Percentiles rank a stretch among this genome's conserved stretches.
Conservation (phyloP, 1,140 invertebrate genomes). For the Atta texana region DNA sequence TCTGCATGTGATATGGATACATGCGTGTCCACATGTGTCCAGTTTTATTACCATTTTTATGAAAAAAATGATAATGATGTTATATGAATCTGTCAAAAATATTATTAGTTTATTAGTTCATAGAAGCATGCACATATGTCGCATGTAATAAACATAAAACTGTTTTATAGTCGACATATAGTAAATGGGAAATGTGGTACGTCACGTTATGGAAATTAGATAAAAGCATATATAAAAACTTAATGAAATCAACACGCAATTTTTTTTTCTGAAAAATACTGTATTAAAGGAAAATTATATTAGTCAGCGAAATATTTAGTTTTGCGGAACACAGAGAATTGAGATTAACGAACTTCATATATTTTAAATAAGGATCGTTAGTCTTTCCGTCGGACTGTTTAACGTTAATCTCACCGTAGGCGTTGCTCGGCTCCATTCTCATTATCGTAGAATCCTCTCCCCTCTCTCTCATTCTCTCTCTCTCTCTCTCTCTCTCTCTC, state of each 20-base stretch:
- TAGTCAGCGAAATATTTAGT: background rate
- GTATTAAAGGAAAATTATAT: background rate
- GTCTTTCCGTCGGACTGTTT: slow-evolving; percentile 4
- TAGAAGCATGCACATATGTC: background rate
- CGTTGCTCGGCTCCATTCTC: background rate
- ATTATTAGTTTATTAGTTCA: background rate
- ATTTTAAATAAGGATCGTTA: slow-evolving; percentile 20
- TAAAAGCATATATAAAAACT: slow-evolving; percentile 1
- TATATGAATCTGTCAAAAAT: slow-evolving; percentile 7
- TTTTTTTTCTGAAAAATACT: background rate
- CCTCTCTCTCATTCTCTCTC: background rate
- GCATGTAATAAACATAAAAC: background rate
- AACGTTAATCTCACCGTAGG: background rate
- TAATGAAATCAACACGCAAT: background rate
- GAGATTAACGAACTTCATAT: background rate
- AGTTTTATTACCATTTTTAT: slow-evolving; percentile 22
- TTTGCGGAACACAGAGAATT: background rate
- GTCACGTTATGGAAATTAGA: background rate
- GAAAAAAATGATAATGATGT: slow-evolving; percentile 28
- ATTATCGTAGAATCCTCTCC: background rate
- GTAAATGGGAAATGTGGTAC: background rate
- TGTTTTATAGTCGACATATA: background rate
- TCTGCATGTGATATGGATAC: background rate
- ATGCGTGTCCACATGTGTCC: background rate
- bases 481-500: background rate